phyloP scores from a whole-genome alignment of 2,888 invertebrate species.

The Orchesella flavescens region DNA sequence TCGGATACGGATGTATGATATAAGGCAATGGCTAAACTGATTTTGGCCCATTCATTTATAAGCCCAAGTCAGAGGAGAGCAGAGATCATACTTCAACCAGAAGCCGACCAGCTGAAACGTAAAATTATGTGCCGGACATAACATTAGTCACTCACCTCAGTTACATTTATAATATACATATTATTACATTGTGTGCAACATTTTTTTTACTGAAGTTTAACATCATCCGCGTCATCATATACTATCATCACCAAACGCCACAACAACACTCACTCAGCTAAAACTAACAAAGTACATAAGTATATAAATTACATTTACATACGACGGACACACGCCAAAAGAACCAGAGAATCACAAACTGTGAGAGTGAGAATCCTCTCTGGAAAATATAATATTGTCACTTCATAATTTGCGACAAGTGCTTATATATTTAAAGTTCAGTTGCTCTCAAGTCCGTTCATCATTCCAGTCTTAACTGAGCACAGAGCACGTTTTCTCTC shows the following conservation, averaged over 20 bases:
- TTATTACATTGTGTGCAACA: conserved; percentile 29
- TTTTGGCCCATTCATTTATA: conserved; percentile 65
- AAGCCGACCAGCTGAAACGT: conserved; percentile 59
- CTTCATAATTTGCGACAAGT: conserved; percentile 36
- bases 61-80: conserved; percentile 51
- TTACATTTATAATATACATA: neutral
- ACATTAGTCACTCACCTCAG: conserved; percentile 59
- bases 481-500: conserved; percentile 15
- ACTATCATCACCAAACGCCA: conserved; percentile 15
- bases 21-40: conserved; percentile 47
- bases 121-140: conserved; percentile 54
- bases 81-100: conserved; percentile 60
- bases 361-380: neutral
- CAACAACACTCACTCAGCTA: conserved; percentile 19
- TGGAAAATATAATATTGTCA: neutral
- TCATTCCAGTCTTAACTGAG: conserved; percentile 57
- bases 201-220: conserved; percentile 17
- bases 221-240: conserved; percentile 31
- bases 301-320: conserved; percentile 2
- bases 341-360: neutral
- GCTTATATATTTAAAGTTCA: conserved; percentile 56
- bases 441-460: conserved; percentile 45
- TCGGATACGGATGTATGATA: conserved; percentile 60
- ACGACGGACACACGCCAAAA: conserved; percentile 21
- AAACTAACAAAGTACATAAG: conserved; percentile 39